Base-by-base conservation (phyloP, 2,888 invertebrate genomes). In the Sphaeridia pumilis region DNA sequence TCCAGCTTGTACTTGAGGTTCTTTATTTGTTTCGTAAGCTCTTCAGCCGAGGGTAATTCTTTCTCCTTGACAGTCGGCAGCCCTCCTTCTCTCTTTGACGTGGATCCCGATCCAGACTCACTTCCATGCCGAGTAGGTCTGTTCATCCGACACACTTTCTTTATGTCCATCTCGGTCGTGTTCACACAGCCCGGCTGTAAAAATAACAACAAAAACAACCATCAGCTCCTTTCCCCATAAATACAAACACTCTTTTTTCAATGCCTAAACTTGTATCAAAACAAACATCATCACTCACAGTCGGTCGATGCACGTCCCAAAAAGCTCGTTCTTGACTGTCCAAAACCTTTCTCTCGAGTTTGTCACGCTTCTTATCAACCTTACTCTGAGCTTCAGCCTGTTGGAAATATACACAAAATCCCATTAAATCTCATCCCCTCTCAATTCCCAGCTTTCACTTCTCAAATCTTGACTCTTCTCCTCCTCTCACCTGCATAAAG, bases 241-340 rank as follows among this genome's bases (percentile, higher is more conserved):
- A 31, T 10, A 10, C 7, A 31, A 31, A 31, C 7, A 31, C 7
- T 10, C 31, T 7, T 7, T 31, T 31, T 31, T 31, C 7, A 10
- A 31, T 31, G 14, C 31, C 10, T 10, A 14, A 10, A 10, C 31
- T 10, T 10, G 31, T 14, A 31, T 31, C 7, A 31, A 31, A 31
- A 7, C 7, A 10, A 14, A 31, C 31, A 31, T n/a, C n/a, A n/a
- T n/a, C 49, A 68, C 74, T 75, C 71, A 90, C 89, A 83, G 95
- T 93, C 10, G 98, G 98, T 67, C 98, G 78, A 71, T 98, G 97
- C 0, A 99, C 94, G 73, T 99, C 98, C 98, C 98, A 98, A 72
- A 99, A 99, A 1, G 98, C 98, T 64, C 97, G 74, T 72, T 99
- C 98, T 71, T 99, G 98, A 67, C 94, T 95, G 72, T 99, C 98